Evolutionary conservation across 1,140 invertebrate genomes (phyloP), one percentile per base, ranked within the genome.

Genomic region (Tetraneura akinire): DNA sequence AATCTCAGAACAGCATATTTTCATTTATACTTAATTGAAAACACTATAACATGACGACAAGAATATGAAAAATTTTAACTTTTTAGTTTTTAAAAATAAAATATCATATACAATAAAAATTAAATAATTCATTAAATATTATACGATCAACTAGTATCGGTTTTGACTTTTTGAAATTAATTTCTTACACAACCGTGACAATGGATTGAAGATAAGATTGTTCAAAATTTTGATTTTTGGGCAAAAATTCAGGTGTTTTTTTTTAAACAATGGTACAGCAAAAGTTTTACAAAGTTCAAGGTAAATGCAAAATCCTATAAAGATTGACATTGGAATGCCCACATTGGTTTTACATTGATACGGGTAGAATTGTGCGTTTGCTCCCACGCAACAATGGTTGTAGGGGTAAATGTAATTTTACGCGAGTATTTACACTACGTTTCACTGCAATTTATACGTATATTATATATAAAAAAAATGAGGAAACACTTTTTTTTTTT

Each of bases 331-430:
- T 66, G 32, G 5, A 37, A 66, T 42, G 1, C 37, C 64, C 32
- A n/a, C 32, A 66, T 42, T 42, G 64, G 37, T 21, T 45, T 5
- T 4, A 21, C 3, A 66, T 21, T 64, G 29, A 64, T 62, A 62
- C 18, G 60, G 60, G 60, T 45, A 14, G n/a, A 66, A 32, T 32
- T 21, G 9, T 37, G 62, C 37, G n/a, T 18, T 21, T 10, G 1
- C 32, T 21, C n/a, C 10, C n/a, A 37, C 29, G 21, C 32, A 66
- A 66, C 13, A 42, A 66, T 13, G 64, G 32, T 11, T 3, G 18
- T 62, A 10, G 26, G 57, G 42, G 64, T 23, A 62, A 62, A 62
- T 62, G 32, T 62, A 32, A 62, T 37, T 62, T 62, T 23, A 62
- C 29, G 3, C 0, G 16, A 18, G 26, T 1, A 60, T 60, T 60